phyloP scores from a whole-genome alignment of 2,888 invertebrate genomes.

The Plutella xylostella region DNA sequence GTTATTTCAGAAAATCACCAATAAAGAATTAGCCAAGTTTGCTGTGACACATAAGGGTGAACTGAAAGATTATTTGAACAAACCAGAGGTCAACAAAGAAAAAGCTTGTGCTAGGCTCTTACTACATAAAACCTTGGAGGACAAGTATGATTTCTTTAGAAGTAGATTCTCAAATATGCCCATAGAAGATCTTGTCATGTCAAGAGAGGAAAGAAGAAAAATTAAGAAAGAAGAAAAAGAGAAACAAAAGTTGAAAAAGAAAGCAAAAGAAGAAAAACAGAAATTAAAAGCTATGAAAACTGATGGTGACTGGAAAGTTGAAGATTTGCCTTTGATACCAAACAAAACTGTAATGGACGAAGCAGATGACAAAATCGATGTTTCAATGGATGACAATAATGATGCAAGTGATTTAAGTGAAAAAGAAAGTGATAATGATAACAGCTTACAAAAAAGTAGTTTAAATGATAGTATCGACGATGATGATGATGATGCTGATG shows the following conservation, averaged over 20 bases:
- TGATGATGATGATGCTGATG: slow-evolving; percentile 10
- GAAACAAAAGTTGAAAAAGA: slow-evolving; percentile 41
- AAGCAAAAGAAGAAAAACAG: slow-evolving; percentile 23
- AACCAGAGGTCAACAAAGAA: slow-evolving; percentile 40
- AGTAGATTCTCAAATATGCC: slow-evolving; percentile 44
- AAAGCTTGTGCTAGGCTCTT: slow-evolving; percentile 54
- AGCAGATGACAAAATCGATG: slow-evolving; percentile 15
- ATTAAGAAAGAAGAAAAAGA: slow-evolving; percentile 50
- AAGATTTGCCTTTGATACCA: no score
- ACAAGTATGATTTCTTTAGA: slow-evolving; percentile 46
- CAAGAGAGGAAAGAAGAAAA: slow-evolving; percentile 47
- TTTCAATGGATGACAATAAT: slow-evolving; percentile 5
- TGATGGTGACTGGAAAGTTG: slow-evolving; percentile 36
- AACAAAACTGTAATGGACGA: no score
- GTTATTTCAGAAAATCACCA: slow-evolving; percentile 54
- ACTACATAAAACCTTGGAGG: slow-evolving; percentile 47
- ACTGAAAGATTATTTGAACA: slow-evolving; percentile 42
- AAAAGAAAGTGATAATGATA: slow-evolving; percentile 7
- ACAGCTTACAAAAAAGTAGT: background rate
- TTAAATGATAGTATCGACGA: slow-evolving; percentile 1
- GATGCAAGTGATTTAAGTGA: slow-evolving; percentile 13
- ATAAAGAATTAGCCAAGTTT: slow-evolving; percentile 50
- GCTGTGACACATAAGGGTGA: slow-evolving; percentile 48
- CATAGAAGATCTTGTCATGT: slow-evolving; percentile 55
- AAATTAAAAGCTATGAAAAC: slow-evolving; percentile 30